Conservation (phyloP, 2,888 invertebrate species). For the Stenchaetothrips biformis region DNA sequence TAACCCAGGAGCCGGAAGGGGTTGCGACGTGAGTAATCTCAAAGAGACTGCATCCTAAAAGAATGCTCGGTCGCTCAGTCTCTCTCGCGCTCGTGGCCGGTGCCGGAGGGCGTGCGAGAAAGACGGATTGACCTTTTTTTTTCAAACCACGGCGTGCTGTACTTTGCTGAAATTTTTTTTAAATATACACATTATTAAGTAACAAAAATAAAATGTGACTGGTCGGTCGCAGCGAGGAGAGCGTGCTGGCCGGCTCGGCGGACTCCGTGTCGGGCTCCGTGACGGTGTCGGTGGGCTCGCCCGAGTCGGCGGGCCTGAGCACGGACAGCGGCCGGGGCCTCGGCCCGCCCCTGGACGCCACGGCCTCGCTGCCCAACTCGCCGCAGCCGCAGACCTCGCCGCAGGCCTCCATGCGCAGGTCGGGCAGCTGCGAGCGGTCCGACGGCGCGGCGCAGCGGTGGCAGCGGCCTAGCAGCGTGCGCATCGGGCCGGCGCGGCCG, state of each 20-base stretch:
- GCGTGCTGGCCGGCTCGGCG: slow-evolving; percentile 4
- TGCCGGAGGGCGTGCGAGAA: no score
- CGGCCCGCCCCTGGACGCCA: slow-evolving; percentile 2
- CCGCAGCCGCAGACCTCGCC: not conserved
- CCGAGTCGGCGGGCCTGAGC: not conserved
- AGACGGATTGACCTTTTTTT: no score
- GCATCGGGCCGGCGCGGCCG: not conserved
- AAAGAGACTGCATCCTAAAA: slow-evolving; percentile 37
- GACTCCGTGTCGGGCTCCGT: slow-evolving; percentile 12
- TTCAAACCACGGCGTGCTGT: not conserved
- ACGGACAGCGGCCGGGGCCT: not conserved
- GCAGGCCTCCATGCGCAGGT: not conserved
- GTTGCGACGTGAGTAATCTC: not conserved
- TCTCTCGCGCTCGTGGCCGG: no score
- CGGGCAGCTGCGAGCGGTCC: slow-evolving; percentile 5
- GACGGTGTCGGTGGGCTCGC: slow-evolving; percentile 19
- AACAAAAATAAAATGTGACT: no score
- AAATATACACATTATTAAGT: no score
- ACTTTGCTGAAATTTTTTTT: not conserved
- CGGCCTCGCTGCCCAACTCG: slow-evolving; percentile 17
- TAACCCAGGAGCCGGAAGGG: slow-evolving; percentile 17
- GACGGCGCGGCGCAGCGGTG: not conserved
- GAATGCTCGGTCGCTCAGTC: not conserved
- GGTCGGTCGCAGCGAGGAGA: not conserved
- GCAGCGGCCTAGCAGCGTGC: not conserved